phyloP scores from a whole-genome alignment of 2,797 vertebrate genomes.

The Craterocephalus amniculus region DNA sequence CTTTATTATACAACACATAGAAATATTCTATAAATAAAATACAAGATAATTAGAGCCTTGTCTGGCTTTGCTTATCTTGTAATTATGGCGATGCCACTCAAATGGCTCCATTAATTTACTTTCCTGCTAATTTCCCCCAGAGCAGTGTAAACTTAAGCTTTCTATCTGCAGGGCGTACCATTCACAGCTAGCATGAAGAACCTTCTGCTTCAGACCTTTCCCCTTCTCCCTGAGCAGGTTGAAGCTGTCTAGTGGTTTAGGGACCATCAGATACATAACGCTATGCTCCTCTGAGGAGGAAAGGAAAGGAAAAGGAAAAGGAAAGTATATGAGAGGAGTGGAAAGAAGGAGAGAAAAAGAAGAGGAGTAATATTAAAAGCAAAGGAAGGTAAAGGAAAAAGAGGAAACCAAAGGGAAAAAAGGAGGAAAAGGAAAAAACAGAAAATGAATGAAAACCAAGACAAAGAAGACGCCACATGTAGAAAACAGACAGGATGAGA shows the following conservation, averaged over 20 bases:
- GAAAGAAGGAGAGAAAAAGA: constrained; percentile 65
- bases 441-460: constrained; percentile 20
- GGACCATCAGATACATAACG: constrained; percentile 91
- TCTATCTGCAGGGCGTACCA: constrained; percentile 70
- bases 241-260: constrained; percentile 92
- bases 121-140: not conserved
- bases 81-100: too few species aligned
- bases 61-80: too few species aligned
- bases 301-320: constrained; percentile 45
- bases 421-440: constrained; percentile 16
- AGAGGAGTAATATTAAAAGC: not conserved
- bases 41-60: too few species aligned
- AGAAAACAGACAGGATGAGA: constrained; percentile 16
- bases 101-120: not conserved
- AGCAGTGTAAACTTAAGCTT: not conserved
- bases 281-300: constrained; percentile 89
- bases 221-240: constrained; percentile 92
- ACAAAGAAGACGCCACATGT: constrained; percentile 6
- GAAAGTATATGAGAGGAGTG: constrained; percentile 47
- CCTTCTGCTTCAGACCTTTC: constrained; percentile 90
- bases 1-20: too few species aligned
- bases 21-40: too few species aligned
- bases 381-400: not conserved
- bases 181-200: constrained; percentile 91
- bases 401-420: constrained; percentile 57